Evolutionary conservation across 2,888 invertebrate species (phyloP).

Genomic region (Aporophyla lueneburgensis): DNA sequence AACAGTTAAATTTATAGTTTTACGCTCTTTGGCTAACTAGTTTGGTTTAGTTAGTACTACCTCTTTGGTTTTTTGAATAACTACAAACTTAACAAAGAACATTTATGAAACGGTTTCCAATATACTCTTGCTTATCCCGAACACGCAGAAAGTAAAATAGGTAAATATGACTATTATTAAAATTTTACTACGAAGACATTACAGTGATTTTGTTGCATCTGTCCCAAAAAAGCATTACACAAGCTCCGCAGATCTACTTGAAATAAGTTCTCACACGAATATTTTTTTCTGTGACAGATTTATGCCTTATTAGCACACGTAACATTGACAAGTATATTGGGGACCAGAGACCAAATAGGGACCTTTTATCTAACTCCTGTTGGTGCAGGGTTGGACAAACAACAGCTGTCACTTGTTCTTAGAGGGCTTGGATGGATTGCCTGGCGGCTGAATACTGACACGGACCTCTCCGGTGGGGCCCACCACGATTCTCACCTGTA

Average conservation of each 20-base stretch:
- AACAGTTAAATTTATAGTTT: background rate
- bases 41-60: slow-evolving; percentile 7
- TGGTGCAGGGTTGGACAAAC: slow-evolving; percentile 30
- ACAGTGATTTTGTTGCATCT: slow-evolving; percentile 57
- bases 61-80: slow-evolving; percentile 27
- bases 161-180: slow-evolving; percentile 31
- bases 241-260: slow-evolving; percentile 29
- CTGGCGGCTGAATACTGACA: slow-evolving; percentile 80
- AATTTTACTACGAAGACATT: slow-evolving; percentile 54
- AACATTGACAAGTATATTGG: slow-evolving; percentile 43
- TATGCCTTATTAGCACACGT: slow-evolving; percentile 12
- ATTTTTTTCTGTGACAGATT: slow-evolving; percentile 3
- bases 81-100: slow-evolving; percentile 1
- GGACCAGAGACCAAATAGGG: slow-evolving; percentile 40
- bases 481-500: slow-evolving; percentile 87
- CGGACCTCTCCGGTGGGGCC: slow-evolving; percentile 82
- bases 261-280: slow-evolving; percentile 9
- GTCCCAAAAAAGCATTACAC: slow-evolving; percentile 40
- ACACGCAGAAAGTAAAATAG: slow-evolving; percentile 15
- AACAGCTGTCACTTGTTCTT: slow-evolving; percentile 56
- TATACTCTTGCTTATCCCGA: slow-evolving; percentile 12
- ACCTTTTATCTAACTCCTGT: slow-evolving; percentile 32
- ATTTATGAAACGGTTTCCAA: background rate
- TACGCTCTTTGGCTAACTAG: slow-evolving; percentile 24
- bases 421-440: slow-evolving; percentile 65